Base-by-base conservation (phyloP, 2,113 vertebrate species). In the Pipa parva region DNA sequence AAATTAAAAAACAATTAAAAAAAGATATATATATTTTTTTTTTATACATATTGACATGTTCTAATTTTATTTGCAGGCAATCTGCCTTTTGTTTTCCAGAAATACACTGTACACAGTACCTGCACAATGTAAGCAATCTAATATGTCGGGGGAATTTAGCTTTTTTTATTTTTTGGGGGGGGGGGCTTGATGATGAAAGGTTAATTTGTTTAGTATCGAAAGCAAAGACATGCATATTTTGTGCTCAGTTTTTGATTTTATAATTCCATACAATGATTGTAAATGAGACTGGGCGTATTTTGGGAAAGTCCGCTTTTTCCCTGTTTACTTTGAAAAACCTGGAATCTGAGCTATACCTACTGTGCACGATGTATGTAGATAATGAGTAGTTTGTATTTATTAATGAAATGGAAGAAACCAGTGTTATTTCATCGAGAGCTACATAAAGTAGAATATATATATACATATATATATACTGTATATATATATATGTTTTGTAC, bases 311-410 rank as follows among this genome's bases (percentile, higher is more conserved):
- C 4, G 7, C 39, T 42, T 72, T 81, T 27, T 26, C 45, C 33
- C 22, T 18, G 36, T 13, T 3, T 29, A 37, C 78, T 82, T 83
- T 87, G 85, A 89, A 88, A n/a, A 88, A 87, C 83, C 79, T 82
- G 73, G 79, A 71, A 75, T 81, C 81, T 82, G 80, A 82, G 85
- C 82, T 87, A 75, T 80, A 82, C 72, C 27, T 15, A 61, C 72
- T 70, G 78, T 81, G 80, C 37, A 27, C 15, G 81, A 80, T 85
- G 79, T 85, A 72, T 50, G 58, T 70, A 54, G 57, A 61, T 70
- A 61, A 24, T 42, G 25, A 31, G 22, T 33, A 42, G 25, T 61
- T 73, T 76, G 88, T 85, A 87, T 88, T 87, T 87, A 87, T 87
- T 86, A 73, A 68, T 51, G 13, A 17, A 28, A 17, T 54, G 22